A percentile compares a stretch with the other conserved stretches of the same genome.
Evolutionary conservation across 2,113 vertebrate species (phyloP).

Genomic region (Furnarius figulus): DNA sequence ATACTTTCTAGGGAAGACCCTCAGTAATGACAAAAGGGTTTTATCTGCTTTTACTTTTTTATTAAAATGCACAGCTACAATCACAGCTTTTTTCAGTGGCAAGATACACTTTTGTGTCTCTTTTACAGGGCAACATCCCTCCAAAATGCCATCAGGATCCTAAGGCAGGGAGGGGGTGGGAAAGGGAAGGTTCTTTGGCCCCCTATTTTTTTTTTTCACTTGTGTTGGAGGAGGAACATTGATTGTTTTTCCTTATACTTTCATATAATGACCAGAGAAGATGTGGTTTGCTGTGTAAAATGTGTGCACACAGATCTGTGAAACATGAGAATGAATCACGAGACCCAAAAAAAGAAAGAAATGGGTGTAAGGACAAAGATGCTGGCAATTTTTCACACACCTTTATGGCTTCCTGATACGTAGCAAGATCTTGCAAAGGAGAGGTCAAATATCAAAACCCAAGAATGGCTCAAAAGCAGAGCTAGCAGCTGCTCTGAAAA

Average conservation of each 20-base stretch:
- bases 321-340: background rate
- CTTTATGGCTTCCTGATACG: background rate
- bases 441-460: background rate
- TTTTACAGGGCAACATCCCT: background rate
- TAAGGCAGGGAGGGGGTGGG: background rate
- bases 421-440: background rate
- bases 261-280: background rate
- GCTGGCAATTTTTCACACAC: background rate
- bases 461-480: background rate
- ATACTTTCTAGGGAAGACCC: background rate
- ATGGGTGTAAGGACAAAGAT: background rate
- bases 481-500: background rate
- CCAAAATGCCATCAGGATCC: background rate
- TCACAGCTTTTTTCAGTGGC: background rate
- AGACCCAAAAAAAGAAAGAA: background rate
- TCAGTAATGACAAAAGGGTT: background rate
- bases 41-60: background rate
- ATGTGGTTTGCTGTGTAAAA: background rate
- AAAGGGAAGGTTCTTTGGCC: background rate
- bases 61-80: background rate
- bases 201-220: fast-evolving
- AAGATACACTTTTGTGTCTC: background rate
- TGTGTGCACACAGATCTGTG: background rate
- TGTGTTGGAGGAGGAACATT: fast-evolving
- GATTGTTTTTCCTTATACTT: background rate